phyloP scores from a whole-genome alignment of 2,113 vertebrate genomes.

The Mellivora capensis region DNA sequence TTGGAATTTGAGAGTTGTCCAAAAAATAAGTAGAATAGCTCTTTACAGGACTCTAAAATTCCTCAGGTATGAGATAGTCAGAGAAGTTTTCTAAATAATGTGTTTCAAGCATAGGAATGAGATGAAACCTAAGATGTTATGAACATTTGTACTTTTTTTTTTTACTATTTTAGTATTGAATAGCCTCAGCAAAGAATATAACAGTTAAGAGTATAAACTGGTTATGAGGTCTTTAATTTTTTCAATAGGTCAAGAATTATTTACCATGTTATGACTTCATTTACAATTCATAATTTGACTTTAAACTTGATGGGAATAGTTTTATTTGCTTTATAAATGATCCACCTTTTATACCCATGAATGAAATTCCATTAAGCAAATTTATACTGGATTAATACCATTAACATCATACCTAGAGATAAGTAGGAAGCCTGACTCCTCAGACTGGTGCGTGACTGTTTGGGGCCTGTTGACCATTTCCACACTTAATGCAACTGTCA shows the following conservation, averaged over 20 bases:
- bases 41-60: constrained; percentile 49
- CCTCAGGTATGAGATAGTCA: constrained; percentile 32
- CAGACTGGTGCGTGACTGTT: neutral
- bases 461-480: neutral
- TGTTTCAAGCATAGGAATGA: constrained; percentile 17
- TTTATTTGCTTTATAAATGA: neutral
- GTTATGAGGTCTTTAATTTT: neutral
- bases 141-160: neutral
- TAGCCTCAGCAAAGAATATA: neutral
- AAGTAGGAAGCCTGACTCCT: neutral
- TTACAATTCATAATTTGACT: neutral
- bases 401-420: neutral
- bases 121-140: neutral
- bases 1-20: constrained; percentile 31
- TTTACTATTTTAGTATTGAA: neutral
- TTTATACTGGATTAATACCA: neutral
- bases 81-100: constrained; percentile 44
- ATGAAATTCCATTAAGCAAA: neutral
- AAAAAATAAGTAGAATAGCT: constrained; percentile 25
- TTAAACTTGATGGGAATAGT: constrained; percentile 25
- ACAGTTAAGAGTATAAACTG: neutral
- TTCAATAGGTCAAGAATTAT: neutral
- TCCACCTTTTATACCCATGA: neutral
- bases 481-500: neutral
- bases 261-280: neutral